Evolutionary conservation across 2,888 invertebrate species (phyloP).

Genomic region (Drosophila mimica): DNA sequence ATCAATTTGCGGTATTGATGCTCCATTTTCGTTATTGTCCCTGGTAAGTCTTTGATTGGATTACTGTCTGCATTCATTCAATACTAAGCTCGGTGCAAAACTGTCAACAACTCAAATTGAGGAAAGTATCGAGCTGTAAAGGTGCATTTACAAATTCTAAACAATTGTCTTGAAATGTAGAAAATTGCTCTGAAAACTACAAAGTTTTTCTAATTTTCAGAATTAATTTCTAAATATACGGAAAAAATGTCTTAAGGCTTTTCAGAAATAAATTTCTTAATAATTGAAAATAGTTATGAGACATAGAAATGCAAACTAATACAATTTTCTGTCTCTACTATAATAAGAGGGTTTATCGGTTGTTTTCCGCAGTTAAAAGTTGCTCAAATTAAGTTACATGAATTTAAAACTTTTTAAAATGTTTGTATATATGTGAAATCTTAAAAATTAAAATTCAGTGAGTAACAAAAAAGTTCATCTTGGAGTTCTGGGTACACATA

Average conservation of each 20-base stretch:
- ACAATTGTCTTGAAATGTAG: not conserved
- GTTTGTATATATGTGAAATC: too few relatives aligned
- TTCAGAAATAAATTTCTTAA: not conserved
- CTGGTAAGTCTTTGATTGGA: too few relatives aligned
- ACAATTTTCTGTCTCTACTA: not conserved
- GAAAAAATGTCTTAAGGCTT: not conserved
- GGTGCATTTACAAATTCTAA: conserved; percentile 2
- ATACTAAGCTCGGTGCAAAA: not conserved
- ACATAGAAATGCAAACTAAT: not conserved
- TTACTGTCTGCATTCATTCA: not conserved
- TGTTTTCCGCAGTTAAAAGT: not conserved
- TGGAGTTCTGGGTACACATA: too few relatives aligned
- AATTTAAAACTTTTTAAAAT: too few relatives aligned
- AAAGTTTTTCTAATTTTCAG: not conserved
- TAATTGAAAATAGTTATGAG: not conserved
- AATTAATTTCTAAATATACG: not conserved
- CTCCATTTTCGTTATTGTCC: not conserved
- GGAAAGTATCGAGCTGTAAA: not conserved
- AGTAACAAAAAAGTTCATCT: too few relatives aligned
- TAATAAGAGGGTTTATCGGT: not conserved
- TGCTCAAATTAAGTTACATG: not conserved
- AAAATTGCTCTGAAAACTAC: not conserved
- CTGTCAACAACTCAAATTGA: conserved; percentile 2
- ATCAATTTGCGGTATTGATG: conserved; percentile 7
- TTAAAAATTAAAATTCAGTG: too few relatives aligned